A percentile compares a stretch with the other conserved stretches of the same genome.
phyloP scores from a whole-genome alignment of 30 jellyfish, hydroid and myxozoan species.

The Aurelia coerulea region DNA sequence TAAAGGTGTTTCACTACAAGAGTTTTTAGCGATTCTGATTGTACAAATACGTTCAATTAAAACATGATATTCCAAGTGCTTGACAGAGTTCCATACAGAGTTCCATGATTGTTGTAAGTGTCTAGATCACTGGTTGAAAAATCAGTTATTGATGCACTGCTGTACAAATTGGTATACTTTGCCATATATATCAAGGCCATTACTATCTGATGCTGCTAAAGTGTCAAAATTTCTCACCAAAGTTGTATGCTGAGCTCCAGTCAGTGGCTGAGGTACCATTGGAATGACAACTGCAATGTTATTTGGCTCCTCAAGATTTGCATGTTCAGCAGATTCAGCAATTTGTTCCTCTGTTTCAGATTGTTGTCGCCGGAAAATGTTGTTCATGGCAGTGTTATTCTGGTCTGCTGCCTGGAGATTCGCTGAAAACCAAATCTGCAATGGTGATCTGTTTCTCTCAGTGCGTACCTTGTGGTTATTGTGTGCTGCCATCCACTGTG shows the following conservation, averaged over 20 bases:
- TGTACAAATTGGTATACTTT: background rate
- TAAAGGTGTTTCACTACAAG: too few relatives aligned
- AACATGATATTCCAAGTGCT: background rate
- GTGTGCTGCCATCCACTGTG: conserved; percentile 34
- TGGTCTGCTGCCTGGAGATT: conserved; percentile 12
- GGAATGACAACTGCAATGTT: conserved; percentile 35
- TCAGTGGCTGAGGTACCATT: conserved; percentile 19
- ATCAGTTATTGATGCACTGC: background rate
- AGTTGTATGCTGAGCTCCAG: conserved; percentile 24
- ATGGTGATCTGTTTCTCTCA: conserved; percentile 39
- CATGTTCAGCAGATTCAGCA: background rate
- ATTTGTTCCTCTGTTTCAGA: background rate
- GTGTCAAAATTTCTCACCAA: conserved; percentile 8
- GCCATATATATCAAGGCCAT: conserved; percentile 39
- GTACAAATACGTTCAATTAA: background rate
- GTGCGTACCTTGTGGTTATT: conserved; percentile 33
- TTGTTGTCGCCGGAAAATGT: background rate
- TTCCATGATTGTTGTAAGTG: too few relatives aligned
- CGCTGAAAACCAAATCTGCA: conserved; percentile 30
- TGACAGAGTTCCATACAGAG: too few relatives aligned
- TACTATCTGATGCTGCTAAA: conserved; percentile 6
- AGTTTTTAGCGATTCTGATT: too few relatives aligned
- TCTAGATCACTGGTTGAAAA: background rate
- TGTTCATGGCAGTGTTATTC: conserved; percentile 36
- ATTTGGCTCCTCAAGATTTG: conserved; percentile 27